Conservation (phyloP, 2,888 invertebrate species). For the Podabrus alpinus region DNA sequence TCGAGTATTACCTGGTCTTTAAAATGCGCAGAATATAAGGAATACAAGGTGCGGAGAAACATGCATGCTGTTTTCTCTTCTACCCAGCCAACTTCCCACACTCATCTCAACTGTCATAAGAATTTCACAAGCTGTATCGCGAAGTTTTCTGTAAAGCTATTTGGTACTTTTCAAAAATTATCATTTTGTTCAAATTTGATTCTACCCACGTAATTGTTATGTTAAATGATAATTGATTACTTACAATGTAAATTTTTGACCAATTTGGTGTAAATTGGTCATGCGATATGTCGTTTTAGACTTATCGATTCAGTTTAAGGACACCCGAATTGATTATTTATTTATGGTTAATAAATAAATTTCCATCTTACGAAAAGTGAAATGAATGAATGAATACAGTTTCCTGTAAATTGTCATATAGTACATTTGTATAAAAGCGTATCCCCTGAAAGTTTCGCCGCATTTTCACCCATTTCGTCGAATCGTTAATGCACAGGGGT, state of each 20-base stretch:
- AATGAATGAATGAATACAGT: neutral
- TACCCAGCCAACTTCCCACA: neutral
- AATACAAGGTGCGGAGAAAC: too few species aligned
- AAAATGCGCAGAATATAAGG: too few species aligned
- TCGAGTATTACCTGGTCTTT: too few species aligned
- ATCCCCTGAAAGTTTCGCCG: neutral
- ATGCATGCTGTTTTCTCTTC: neutral
- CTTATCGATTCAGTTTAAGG: neutral
- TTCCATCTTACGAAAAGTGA: neutral
- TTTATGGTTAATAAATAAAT: neutral
- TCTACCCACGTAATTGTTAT: neutral
- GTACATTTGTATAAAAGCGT: neutral
- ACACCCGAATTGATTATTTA: neutral
- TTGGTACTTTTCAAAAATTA: neutral
- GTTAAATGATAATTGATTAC: neutral
- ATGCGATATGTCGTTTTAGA: neutral
- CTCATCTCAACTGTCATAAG: neutral
- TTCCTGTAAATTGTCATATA: neutral
- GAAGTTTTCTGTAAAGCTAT: neutral
- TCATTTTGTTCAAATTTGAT: neutral
- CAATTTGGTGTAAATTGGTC: neutral
- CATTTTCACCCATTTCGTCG: neutral
- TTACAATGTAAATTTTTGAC: neutral
- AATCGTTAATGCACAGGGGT: neutral
- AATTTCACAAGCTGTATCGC: neutral